Percentiles rank a stretch among this genome's conserved stretches.
These are phyloP conservation scores for Hydropotes inermis DNA, from an alignment of 2,113 vertebrate species.

Conservation along the genomic window DNA sequence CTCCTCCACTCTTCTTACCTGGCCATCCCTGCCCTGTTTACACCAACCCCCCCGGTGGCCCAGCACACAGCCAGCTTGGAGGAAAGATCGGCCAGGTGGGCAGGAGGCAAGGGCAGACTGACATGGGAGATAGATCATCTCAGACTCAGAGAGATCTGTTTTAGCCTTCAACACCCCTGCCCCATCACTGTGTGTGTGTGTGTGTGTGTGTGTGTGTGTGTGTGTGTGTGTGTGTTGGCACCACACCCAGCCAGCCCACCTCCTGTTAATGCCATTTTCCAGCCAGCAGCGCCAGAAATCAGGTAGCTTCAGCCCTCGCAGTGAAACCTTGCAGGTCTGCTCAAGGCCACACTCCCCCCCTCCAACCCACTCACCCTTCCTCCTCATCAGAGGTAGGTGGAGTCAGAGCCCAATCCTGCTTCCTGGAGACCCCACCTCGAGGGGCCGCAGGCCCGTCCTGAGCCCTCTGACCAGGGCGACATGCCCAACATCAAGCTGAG, in stretches of 20 bases:
- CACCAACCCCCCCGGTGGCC: background rate
- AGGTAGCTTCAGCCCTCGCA: accelerated
- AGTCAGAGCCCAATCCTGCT: background rate
- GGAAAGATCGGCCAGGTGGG: background rate
- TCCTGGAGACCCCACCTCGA: background rate
- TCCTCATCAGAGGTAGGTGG: background rate
- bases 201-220: background rate
- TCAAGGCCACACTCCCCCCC: background rate
- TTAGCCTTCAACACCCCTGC: background rate
- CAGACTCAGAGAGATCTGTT: too few relatives aligned
- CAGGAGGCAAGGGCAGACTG: background rate
- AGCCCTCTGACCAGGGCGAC: background rate
- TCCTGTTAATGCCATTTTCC: background rate
- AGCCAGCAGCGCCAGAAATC: too few relatives aligned
- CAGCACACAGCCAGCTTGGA: background rate
- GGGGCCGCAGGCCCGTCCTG: background rate
- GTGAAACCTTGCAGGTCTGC: background rate
- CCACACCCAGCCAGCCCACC: too few relatives aligned
- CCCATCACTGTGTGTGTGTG: background rate
- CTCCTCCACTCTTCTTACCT: background rate
- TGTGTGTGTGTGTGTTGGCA: too few relatives aligned
- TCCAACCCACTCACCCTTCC: background rate
- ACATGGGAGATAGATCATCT: too few relatives aligned
- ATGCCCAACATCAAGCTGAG: background rate
- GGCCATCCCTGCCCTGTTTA: background rate